Base-by-base conservation (phyloP, 2,113 vertebrate genomes). In the Microtus pennsylvanicus region DNA sequence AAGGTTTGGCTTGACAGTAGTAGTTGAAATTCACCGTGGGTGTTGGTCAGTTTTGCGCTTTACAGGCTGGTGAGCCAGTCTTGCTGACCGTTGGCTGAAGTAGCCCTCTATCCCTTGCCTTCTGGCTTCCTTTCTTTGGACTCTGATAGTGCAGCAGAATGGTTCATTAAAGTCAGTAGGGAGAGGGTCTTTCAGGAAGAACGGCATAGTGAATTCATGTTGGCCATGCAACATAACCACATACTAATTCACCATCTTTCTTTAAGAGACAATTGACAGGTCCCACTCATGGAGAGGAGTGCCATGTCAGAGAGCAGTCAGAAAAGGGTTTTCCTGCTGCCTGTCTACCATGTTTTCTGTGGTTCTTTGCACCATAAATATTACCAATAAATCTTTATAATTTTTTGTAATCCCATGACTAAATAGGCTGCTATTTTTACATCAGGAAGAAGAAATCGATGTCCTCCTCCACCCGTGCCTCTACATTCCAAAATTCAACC, bases 381-480 rank as follows among this genome's bases (percentile, higher is more conserved):
- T 35, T 30, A 55, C 61, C 30, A 21, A 45, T 16, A 22, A 55
- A 52, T n/a, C 16, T 77, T 47, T 55, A 7, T 61, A 3, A 6
- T 30, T 26, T 90, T 67, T 67, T 42, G 3, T 47, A 65, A n/a
- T 14, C n/a, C 3, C 38, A 8, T 14, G 30, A 95, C 63, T 89
- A 91, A 95, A 67, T 7, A 63, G 28, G 13, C 3, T 13, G 0
- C 0, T 11, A 8, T 93, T 89, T 95, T 85, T 35, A 96, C 87
- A 33, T 42, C 94, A 99, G 98, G 97, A 92, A 95, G 97, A 96
- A 98, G 97, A 97, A 98, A 76, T 65, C 98, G 98, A 85, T 99
- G 99, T 65, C 98, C 99, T 90, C 98, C 96, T 22, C 98, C 98
- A 35, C 99, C 99, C 0, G 75, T 98, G 77, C 98, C 97, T 69